Base-by-base conservation (phyloP, 2,797 vertebrate genomes). In the Neosalanx taihuensis region DNA sequence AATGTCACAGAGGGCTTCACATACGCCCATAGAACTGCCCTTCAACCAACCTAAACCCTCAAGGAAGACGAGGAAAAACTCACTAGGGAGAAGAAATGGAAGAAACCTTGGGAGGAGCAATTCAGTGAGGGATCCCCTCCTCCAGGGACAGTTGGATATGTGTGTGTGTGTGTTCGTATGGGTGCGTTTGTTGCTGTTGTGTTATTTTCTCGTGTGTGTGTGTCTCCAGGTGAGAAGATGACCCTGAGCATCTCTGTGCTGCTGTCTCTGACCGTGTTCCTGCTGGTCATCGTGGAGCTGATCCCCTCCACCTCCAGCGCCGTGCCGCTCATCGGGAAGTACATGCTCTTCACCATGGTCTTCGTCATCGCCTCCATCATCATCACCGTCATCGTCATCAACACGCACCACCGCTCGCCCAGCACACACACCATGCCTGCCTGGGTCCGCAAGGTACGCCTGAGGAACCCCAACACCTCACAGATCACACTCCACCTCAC, bases 331-430 rank as follows among this genome's bases (percentile, higher is more conserved):
- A 99, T 99, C 0, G 97, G 97, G 80, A 99, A 98, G 85, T 99
- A 99, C 91, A 99, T 99, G 97, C 86, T 99, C 64, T 99, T 99
- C 80, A 99, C 97, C 31, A 99, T 99, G 97, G 95, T 98, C 74
- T 97, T 98, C 0, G 97, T 99, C 91, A 98, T 98, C 0, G 87
- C 95, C 0, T 97, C 97, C 60, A 99, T 99, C 90, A 94, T 99
- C 82, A 97, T 98, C 91, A 99, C 97, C 0, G 97, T 99, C 78
- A 93, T 98, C 1, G 93, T 99, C 86, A 99, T 99, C 92, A 98
- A 99, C 87, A 98, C 94, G 0, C 97, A 99, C 80, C 96, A 99
- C 87, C 97, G 96, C 76, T 96, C 96, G 0, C 97, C 97, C 18
- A 98, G 95, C 90, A 98, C 97, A 0, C 96, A 99, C 69, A 93